phyloP scores from a whole-genome alignment of 1,140 invertebrate species.

The Drosophila bocki region DNA sequence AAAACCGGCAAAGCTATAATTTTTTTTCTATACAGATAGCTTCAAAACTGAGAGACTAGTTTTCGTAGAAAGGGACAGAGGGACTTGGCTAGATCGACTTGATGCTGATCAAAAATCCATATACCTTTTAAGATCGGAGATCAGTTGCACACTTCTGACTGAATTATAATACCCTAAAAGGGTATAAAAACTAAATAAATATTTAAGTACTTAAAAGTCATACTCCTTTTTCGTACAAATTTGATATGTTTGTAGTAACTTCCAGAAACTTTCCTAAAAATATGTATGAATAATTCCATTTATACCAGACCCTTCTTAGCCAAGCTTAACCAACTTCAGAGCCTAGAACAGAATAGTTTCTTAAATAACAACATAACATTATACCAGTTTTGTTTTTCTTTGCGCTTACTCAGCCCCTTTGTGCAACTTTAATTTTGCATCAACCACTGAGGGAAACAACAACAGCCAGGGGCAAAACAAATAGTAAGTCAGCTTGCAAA shows the following conservation, averaged over 20 bases:
- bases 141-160: no score
- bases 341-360: not conserved
- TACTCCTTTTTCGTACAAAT: no score
- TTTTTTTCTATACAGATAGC: no score
- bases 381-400: constrained; percentile 7
- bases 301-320: not conserved
- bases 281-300: no score
- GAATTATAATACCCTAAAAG: no score
- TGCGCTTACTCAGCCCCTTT: not conserved
- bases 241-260: not conserved
- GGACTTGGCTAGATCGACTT: no score
- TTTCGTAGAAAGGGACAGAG: no score
- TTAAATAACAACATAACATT: not conserved
- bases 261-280: not conserved
- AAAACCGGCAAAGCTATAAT: no score
- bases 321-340: not conserved
- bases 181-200: no score
- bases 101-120: no score
- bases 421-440: constrained; percentile 21
- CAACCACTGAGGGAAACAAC: constrained; percentile 16
- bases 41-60: no score
- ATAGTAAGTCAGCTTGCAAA: constrained; percentile 31
- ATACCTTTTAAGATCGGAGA: no score
- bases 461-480: constrained; percentile 30
- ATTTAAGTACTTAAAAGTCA: not conserved